A percentile compares a stretch with the other conserved stretches of the same genome.
Evolutionary conservation across 2,797 vertebrate species (phyloP).

Genomic region (Nothura maculosa): DNA sequence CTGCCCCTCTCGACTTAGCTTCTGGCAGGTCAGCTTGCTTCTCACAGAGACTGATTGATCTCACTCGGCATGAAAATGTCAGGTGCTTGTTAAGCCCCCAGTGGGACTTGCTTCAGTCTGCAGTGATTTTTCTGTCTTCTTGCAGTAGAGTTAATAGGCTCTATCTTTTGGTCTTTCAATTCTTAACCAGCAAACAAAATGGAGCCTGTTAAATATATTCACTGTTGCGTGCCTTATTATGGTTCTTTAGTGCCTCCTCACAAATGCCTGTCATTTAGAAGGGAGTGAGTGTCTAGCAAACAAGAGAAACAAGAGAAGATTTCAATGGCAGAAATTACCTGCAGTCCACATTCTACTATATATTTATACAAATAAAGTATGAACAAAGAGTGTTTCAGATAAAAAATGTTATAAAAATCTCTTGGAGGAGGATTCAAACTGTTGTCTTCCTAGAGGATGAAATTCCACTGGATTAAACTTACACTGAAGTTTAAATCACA

Average conservation of each 20-base stretch:
- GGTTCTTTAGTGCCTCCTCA: neutral
- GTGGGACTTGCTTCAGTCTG: conserved; percentile 22
- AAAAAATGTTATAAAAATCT: neutral
- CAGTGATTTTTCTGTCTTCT: conserved; percentile 11
- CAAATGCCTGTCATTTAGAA: neutral
- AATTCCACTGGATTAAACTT: neutral
- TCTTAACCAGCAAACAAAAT: conserved; percentile 21
- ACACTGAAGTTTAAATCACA: neutral
- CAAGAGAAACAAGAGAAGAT: neutral
- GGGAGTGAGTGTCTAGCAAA: neutral
- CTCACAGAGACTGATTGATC: conserved; percentile 57
- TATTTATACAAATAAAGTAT: neutral
- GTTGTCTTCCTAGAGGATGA: neutral
- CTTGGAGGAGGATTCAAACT: neutral
- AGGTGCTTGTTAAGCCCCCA: conserved; percentile 59
- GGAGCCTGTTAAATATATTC: neutral
- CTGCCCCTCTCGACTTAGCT: conserved; percentile 15
- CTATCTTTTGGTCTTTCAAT: neutral
- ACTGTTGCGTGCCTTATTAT: neutral
- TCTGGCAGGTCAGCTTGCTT: conserved; percentile 43
- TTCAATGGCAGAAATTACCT: neutral
- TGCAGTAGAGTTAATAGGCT: neutral
- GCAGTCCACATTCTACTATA: neutral
- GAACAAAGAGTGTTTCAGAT: neutral
- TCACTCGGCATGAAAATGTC: conserved; percentile 34